A percentile compares a stretch with the other conserved stretches of the same genome.
These are phyloP conservation scores for Illadopsis cleaveri DNA, from an alignment of 2,113 vertebrate genomes.

Conservation along the genomic window DNA sequence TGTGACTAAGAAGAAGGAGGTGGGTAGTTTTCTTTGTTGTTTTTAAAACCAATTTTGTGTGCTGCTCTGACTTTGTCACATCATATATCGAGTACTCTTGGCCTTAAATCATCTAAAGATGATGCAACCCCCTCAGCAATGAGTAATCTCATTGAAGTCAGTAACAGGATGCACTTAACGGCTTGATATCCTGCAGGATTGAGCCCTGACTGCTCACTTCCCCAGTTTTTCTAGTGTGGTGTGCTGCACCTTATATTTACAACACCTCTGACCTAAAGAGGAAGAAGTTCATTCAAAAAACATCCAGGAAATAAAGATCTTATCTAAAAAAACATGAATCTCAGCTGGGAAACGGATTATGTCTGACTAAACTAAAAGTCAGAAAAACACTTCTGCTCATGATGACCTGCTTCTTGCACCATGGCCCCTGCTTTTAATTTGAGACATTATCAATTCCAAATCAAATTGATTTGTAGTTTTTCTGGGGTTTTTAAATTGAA, in stretches of 20 bases:
- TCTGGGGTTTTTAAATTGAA: not conserved
- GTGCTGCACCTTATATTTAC: not conserved
- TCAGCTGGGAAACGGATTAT: not conserved
- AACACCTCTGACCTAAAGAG: not conserved
- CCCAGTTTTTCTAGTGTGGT: fast-evolving
- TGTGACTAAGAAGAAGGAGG: not conserved
- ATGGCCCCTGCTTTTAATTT: not conserved
- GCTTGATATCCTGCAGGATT: not conserved
- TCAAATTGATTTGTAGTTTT: too few relatives aligned
- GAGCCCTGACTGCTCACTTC: not conserved
- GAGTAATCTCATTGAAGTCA: not conserved
- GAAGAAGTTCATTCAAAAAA: not conserved
- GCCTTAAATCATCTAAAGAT: not conserved
- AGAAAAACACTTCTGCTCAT: not conserved
- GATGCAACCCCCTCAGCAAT: not conserved
- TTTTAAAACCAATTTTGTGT: not conserved
- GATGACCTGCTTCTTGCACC: not conserved
- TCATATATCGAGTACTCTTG: not conserved
- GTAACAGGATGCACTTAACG: not conserved
- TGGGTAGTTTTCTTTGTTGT: not conserved
- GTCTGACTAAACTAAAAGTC: not conserved
- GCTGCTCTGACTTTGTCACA: not conserved
- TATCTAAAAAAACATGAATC: not conserved
- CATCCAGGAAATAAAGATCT: not conserved
- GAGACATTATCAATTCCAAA: not conserved